Evolutionary conservation across 2,888 invertebrate species (phyloP).

Genomic region (Drosophila mercatorum): DNA sequence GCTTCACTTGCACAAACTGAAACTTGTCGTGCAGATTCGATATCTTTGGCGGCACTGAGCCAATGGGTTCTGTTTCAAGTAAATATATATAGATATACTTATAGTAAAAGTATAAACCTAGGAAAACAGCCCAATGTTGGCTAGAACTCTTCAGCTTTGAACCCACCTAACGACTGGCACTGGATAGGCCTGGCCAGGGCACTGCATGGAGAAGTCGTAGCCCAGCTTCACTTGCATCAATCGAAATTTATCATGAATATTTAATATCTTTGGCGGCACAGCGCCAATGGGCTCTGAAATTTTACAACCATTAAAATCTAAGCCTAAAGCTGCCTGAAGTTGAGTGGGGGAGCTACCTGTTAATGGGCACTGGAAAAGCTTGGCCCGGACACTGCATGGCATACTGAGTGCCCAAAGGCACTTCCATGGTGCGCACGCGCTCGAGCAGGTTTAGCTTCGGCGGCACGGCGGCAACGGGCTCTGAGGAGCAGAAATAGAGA

Average conservation of each 20-base stretch:
- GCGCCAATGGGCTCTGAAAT: constrained; percentile 85
- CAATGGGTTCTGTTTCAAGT: constrained; percentile 82
- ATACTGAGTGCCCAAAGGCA: constrained; percentile 85
- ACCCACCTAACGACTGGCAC: constrained; percentile 88
- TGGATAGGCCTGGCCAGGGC: constrained; percentile 91
- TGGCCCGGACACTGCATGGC: constrained; percentile 91
- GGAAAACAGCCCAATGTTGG: constrained; percentile 33
- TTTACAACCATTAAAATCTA: background rate
- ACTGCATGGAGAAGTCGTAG: constrained; percentile 88
- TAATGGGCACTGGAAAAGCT: constrained; percentile 88
- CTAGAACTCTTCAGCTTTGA: background rate
- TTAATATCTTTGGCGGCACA: constrained; percentile 87
- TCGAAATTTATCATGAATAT: constrained; percentile 85
- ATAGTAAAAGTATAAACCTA: background rate
- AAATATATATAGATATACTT: background rate
- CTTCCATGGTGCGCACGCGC: constrained; percentile 86
- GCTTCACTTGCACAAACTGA: constrained; percentile 84
- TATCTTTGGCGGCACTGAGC: constrained; percentile 87
- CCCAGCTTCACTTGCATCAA: constrained; percentile 67
- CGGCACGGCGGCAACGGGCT: constrained; percentile 86
- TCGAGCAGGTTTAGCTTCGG: constrained; percentile 90
- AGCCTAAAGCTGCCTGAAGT: constrained; percentile 89
- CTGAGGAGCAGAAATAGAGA: constrained; percentile 65
- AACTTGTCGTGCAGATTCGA: constrained; percentile 85
- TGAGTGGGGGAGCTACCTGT: constrained; percentile 85